phyloP scores from a whole-genome alignment of 2,113 vertebrate species.

The Festucalex cinctus region DNA sequence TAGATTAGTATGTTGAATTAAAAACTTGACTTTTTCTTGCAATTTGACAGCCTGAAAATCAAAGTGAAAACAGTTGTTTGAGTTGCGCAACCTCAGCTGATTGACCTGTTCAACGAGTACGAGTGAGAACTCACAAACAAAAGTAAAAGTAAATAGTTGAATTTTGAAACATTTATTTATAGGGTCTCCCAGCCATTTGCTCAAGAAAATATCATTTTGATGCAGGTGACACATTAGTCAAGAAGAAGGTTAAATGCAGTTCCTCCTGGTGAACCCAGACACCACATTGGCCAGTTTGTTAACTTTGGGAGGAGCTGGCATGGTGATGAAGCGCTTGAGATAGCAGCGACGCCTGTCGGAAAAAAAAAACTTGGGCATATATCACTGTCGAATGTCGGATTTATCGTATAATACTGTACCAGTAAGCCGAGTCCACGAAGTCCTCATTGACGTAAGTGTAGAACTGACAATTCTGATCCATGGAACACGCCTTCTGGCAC shows the following conservation, averaged over 20 bases:
- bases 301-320: slow-evolving; percentile 48
- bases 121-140: too few species aligned
- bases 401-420: slow-evolving; percentile 21
- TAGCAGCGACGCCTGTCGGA: slow-evolving; percentile 51
- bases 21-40: too few species aligned
- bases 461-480: slow-evolving; percentile 58
- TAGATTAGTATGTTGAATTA: too few species aligned
- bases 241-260: background rate
- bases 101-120: too few species aligned
- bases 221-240: background rate
- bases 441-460: slow-evolving; percentile 38
- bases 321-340: slow-evolving; percentile 53
- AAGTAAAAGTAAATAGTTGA: too few species aligned
- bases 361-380: background rate
- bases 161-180: background rate
- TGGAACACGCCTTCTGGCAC: slow-evolving; percentile 41
- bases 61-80: too few species aligned
- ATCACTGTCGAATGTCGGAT: background rate
- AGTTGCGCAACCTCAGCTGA: too few species aligned
- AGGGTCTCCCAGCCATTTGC: too few species aligned
- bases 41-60: too few species aligned
- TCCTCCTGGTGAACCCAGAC: slow-evolving; percentile 50
- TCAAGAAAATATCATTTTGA: background rate
- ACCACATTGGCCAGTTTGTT: slow-evolving; percentile 15
- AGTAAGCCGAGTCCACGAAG: fast-evolving